Evolutionary conservation across 2,113 vertebrate genomes (phyloP).

Genomic region (Sialia sialis): DNA sequence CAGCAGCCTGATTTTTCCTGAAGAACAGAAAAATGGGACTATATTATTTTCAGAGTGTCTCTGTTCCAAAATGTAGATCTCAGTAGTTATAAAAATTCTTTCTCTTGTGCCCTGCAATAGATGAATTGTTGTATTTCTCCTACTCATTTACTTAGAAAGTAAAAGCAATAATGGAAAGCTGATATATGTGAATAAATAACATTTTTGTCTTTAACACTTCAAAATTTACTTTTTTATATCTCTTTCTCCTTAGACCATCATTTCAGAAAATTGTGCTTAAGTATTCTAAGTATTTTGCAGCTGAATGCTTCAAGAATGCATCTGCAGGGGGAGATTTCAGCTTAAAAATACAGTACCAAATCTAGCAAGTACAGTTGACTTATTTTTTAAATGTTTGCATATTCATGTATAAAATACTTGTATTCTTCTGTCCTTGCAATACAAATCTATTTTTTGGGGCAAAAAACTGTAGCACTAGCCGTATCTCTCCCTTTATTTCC

Average conservation of each 20-base stretch:
- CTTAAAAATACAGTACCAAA: background rate
- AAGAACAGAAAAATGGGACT: background rate
- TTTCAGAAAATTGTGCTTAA: background rate
- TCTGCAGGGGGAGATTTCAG: background rate
- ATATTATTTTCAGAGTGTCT: background rate
- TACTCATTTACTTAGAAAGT: background rate
- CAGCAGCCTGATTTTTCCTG: background rate
- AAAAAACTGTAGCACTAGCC: background rate
- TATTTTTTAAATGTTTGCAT: background rate
- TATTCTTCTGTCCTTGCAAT: background rate
- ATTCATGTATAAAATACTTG: background rate
- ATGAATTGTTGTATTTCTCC: background rate
- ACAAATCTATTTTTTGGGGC: background rate
- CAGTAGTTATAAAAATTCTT: background rate
- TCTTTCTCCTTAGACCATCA: background rate
- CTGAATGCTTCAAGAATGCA: background rate
- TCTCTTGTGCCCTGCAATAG: background rate
- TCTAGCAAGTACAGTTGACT: background rate
- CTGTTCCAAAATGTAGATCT: background rate
- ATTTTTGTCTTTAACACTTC: background rate
- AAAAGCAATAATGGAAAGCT: background rate
- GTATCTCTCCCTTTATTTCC: background rate
- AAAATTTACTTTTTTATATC: background rate
- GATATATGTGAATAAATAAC: rapidly evolving
- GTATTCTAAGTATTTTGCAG: background rate